A percentile compares a stretch with the other conserved stretches of the same genome.
phyloP scores from a whole-genome alignment of 2,888 invertebrate species.

The Cerceris rybyensis region DNA sequence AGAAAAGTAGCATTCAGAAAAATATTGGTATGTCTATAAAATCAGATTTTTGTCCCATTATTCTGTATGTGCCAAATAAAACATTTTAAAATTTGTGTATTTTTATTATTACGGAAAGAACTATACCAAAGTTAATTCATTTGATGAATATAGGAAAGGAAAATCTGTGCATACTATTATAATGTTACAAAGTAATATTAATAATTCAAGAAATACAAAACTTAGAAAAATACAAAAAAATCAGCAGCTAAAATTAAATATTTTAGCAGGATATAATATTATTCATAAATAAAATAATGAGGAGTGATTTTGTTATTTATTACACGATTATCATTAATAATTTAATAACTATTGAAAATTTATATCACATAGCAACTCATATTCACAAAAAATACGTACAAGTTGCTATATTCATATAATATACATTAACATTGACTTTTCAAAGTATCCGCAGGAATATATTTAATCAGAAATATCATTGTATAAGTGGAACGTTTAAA shows the following conservation, averaged over 20 bases:
- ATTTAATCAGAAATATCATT: neutral
- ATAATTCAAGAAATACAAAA: too few relatives aligned
- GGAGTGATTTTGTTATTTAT: too few relatives aligned
- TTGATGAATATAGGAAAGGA: neutral
- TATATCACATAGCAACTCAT: neutral
- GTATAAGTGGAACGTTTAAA: neutral
- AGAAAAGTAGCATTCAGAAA: constrained; percentile 14
- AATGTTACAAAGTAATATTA: too few relatives aligned
- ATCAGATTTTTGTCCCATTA: constrained; percentile 58
- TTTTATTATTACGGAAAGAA: neutral
- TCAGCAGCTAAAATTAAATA: neutral
- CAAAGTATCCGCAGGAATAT: neutral
- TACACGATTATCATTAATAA: too few relatives aligned
- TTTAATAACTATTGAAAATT: neutral
- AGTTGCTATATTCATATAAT: neutral
- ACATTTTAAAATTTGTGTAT: constrained; percentile 31
- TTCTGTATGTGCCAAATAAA: constrained; percentile 72
- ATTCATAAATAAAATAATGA: too few relatives aligned
- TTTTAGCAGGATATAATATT: too few relatives aligned
- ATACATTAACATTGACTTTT: neutral
- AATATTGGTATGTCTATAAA: constrained; percentile 55
- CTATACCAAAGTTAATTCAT: neutral
- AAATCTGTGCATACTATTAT: too few relatives aligned
- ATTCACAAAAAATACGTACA: neutral
- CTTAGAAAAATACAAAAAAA: neutral